These are phyloP conservation scores for Norana najaformis DNA, from an alignment of 2,888 invertebrate genomes.

Conservation along the genomic window DNA sequence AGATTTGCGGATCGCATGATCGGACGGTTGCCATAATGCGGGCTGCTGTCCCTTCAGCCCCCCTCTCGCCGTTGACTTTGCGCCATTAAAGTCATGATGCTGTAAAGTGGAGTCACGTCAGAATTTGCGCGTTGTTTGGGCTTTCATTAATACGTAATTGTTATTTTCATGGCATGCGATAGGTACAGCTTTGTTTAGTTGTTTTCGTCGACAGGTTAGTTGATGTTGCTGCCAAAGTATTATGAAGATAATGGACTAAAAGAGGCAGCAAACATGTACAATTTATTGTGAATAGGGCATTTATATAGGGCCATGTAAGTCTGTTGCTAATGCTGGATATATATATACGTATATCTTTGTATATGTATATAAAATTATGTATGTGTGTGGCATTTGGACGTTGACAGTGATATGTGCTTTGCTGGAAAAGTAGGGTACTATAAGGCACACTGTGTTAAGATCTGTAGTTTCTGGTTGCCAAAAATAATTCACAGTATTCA, in stretches of 20 bases:
- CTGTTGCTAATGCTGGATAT: background rate
- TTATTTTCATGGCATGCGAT: background rate
- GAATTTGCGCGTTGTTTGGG: background rate
- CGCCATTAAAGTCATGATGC: background rate
- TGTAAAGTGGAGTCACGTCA: background rate
- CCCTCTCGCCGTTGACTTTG: background rate
- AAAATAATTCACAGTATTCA: too few species aligned
- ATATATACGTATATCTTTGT: background rate
- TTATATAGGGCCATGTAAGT: background rate
- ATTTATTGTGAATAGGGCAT: background rate
- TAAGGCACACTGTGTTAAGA: too few species aligned
- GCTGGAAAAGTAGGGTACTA: too few species aligned
- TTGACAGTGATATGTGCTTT: too few species aligned
- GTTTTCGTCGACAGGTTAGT: background rate
- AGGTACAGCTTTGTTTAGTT: too few species aligned
- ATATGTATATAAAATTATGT: background rate
- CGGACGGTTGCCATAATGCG: background rate
- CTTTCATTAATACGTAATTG: constrained; percentile 13
- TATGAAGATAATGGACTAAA: background rate
- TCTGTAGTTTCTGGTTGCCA: too few species aligned
- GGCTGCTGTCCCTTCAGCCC: background rate
- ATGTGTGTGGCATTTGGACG: background rate
- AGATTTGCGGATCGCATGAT: background rate
- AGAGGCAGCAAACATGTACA: background rate
- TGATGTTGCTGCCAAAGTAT: background rate